Percentiles rank a stretch among this genome's conserved stretches.
phyloP scores from a whole-genome alignment of 2,888 invertebrate species.

The Hypercompe scribonia region DNA sequence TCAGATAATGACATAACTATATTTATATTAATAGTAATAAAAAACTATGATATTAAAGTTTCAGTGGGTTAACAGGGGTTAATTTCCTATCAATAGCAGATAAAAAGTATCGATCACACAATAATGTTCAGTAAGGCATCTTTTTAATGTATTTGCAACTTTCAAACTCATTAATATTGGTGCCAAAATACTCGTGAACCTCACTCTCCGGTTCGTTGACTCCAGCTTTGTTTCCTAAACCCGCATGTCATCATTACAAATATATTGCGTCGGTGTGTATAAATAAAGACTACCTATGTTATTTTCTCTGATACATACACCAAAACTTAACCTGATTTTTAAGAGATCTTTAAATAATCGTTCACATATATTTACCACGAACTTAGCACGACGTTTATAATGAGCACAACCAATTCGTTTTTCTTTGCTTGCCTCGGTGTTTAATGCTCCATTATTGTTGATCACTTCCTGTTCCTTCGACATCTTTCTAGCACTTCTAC shows the following conservation, averaged over 20 bases:
- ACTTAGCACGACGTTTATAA: constrained; percentile 94
- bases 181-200: constrained; percentile 42
- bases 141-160: not conserved
- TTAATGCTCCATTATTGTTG: constrained; percentile 58
- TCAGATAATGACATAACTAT: not conserved
- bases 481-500: constrained; percentile 60
- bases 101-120: not conserved
- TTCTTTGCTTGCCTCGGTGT: constrained; percentile 64
- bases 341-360: constrained; percentile 23
- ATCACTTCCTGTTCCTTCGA: constrained; percentile 64
- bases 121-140: not conserved
- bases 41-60: constrained; percentile 9
- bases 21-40: not conserved
- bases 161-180: constrained; percentile 25
- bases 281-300: constrained; percentile 68
- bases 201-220: constrained; percentile 63
- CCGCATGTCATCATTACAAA: constrained; percentile 57
- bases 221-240: constrained; percentile 67
- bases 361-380: constrained; percentile 88
- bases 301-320: constrained; percentile 39
- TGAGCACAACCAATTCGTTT: constrained; percentile 91
- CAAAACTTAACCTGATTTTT: constrained; percentile 19
- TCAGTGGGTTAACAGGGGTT: constrained; percentile 2
- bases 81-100: constrained; percentile 13
- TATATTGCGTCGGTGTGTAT: constrained; percentile 66